Evolutionary conservation across 2,888 invertebrate species (phyloP).

Genomic region (Asteroscopus sphinx): DNA sequence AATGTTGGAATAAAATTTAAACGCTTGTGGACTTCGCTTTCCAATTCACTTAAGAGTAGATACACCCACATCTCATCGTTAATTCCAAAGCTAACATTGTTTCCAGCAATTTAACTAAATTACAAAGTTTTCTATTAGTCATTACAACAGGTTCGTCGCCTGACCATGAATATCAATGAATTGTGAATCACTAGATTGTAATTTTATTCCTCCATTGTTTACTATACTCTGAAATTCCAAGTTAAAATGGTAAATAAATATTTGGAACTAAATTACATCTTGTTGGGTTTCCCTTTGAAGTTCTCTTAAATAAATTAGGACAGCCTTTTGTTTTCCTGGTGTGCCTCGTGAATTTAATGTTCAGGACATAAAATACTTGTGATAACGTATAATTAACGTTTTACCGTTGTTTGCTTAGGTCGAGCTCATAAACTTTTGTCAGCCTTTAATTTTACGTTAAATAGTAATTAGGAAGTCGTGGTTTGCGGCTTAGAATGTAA

Average conservation of each 20-base stretch:
- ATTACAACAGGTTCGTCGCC: constrained; percentile 48
- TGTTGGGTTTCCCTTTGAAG: constrained; percentile 12
- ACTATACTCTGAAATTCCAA: neutral
- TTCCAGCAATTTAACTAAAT: constrained; percentile 20
- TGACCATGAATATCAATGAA: constrained; percentile 63
- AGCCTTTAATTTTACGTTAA: no score
- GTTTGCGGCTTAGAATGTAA: constrained; percentile 1
- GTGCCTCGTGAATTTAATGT: neutral
- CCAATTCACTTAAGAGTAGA: neutral
- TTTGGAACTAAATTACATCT: neutral
- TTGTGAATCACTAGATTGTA: constrained; percentile 62
- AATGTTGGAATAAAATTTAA: no score
- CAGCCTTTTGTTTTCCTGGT: constrained; percentile 11
- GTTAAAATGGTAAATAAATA: constrained; percentile 5
- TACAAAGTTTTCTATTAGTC: constrained; percentile 57
- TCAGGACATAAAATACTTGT: neutral
- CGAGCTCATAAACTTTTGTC: neutral
- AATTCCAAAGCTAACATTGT: constrained; percentile 14
- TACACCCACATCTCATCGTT: constrained; percentile 13
- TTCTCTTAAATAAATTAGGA: constrained; percentile 11
- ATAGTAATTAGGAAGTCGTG: constrained; percentile 2
- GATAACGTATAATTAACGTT: neutral
- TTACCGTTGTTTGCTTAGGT: neutral
- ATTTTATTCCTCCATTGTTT: constrained; percentile 9
- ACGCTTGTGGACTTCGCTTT: no score